phyloP scores from a whole-genome alignment of 2,797 vertebrate genomes.

The Sternotherus odoratus region DNA sequence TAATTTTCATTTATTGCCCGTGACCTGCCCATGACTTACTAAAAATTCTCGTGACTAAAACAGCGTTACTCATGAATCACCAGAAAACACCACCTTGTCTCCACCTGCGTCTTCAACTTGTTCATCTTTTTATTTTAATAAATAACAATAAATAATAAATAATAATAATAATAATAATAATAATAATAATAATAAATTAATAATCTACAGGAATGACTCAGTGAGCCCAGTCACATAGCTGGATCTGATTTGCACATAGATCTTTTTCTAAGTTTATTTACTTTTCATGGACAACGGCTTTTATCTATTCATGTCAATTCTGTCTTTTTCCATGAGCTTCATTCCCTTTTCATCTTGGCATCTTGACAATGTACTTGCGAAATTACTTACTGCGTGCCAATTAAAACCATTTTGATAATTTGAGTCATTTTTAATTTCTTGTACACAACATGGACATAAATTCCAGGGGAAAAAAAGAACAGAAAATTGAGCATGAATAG shows the following conservation, averaged over 20 bases:
- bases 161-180: neutral
- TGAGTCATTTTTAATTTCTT: slow-evolving; percentile 67
- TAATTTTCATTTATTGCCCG: no score
- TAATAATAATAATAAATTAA: neutral
- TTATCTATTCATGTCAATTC: slow-evolving; percentile 7
- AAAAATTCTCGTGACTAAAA: no score
- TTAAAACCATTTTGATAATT: slow-evolving; percentile 76
- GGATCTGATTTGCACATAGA: neutral
- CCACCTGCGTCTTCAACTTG: neutral
- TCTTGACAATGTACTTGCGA: slow-evolving; percentile 60
- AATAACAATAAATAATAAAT: slow-evolving; percentile 11
- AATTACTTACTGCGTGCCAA: slow-evolving; percentile 64
- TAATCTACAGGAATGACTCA: slow-evolving; percentile 33
- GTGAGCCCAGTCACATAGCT: slow-evolving; percentile 17
- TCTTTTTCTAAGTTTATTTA: slow-evolving; percentile 18
- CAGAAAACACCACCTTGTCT: neutral
- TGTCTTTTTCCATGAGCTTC: slow-evolving; percentile 37
- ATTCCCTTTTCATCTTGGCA: slow-evolving; percentile 59
- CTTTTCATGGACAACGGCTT: slow-evolving; percentile 41
- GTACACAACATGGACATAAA: slow-evolving; percentile 56
- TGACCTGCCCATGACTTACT: no score
- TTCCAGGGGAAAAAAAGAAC: neutral
- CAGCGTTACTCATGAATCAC: no score
- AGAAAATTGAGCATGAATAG: slow-evolving; percentile 53
- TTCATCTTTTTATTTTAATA: slow-evolving; percentile 12